Evolutionary conservation across 2,113 vertebrate species (phyloP).

Genomic region (Pelobates fuscus): DNA sequence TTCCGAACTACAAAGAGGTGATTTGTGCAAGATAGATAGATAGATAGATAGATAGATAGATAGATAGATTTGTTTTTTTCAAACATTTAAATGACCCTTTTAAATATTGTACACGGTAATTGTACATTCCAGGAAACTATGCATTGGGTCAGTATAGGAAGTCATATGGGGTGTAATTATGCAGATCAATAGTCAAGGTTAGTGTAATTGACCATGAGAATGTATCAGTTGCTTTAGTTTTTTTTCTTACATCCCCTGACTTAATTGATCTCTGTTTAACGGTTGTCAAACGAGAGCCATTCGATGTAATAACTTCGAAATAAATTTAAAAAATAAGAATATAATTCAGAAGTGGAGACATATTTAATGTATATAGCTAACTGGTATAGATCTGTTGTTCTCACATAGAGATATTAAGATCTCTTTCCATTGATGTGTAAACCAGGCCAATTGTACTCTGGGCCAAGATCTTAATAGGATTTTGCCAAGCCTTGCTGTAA

Average conservation of each 20-base stretch:
- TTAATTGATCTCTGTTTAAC: constrained; percentile 16
- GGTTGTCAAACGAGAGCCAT: constrained; percentile 7
- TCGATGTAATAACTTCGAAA: too few relatives aligned
- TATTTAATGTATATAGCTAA: neutral
- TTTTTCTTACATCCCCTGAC: constrained; percentile 12
- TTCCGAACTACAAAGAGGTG: too few relatives aligned
- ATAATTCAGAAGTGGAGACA: too few relatives aligned
- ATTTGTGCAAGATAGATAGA: too few relatives aligned
- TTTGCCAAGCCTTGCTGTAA: constrained; percentile 5
- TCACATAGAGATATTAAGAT: neutral
- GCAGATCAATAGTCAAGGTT: constrained; percentile 31
- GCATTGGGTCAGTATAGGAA: constrained; percentile 27
- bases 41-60: too few relatives aligned
- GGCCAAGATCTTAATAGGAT: constrained; percentile 14
- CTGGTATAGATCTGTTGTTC: constrained; percentile 16
- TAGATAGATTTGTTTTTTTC: too few relatives aligned
- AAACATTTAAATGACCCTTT: neutral
- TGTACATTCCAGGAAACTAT: constrained; percentile 29
- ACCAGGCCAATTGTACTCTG: neutral
- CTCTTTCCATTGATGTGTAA: neutral
- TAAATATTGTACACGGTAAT: neutral
- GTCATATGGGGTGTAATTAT: constrained; percentile 43
- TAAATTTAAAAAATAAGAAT: constrained; percentile 21
- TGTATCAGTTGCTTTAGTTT: constrained; percentile 2
- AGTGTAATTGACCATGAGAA: constrained; percentile 17